Conservation (phyloP, 2,113 vertebrate species). For the Benitochromis conjunctus region DNA sequence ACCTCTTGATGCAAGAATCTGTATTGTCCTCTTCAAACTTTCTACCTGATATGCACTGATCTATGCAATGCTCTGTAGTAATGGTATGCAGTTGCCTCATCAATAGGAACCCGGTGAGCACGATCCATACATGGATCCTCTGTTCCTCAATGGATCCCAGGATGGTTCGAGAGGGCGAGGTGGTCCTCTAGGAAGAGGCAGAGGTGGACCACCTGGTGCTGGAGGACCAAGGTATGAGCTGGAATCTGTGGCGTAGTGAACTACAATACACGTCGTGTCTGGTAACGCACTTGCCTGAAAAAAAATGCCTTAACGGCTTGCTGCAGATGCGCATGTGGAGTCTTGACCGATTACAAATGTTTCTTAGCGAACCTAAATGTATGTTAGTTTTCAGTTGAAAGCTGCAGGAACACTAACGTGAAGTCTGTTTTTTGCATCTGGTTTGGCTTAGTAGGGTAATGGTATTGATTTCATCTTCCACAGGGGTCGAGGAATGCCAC, state of each 20-base stretch:
- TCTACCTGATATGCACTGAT: neutral
- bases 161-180: constrained; percentile 83
- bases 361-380: neutral
- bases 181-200: constrained; percentile 80
- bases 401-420: neutral
- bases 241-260: fast-evolving
- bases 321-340: neutral
- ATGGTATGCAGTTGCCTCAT: neutral
- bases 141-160: constrained; percentile 90
- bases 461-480: neutral
- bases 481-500: constrained; percentile 88
- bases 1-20: neutral
- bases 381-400: neutral
- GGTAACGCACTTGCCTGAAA: neutral
- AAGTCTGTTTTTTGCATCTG: fast-evolving
- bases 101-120: constrained; percentile 86
- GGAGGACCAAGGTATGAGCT: constrained; percentile 78
- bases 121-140: constrained; percentile 90
- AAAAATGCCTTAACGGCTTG: neutral
- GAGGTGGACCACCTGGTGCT: constrained; percentile 85
- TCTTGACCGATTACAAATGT: fast-evolving
- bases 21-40: neutral
- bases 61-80: fast-evolving
- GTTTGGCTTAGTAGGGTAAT: neutral
- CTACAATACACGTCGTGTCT: neutral